Base-by-base conservation (phyloP, 2,888 invertebrate species). In the Stratiomys singularior region DNA sequence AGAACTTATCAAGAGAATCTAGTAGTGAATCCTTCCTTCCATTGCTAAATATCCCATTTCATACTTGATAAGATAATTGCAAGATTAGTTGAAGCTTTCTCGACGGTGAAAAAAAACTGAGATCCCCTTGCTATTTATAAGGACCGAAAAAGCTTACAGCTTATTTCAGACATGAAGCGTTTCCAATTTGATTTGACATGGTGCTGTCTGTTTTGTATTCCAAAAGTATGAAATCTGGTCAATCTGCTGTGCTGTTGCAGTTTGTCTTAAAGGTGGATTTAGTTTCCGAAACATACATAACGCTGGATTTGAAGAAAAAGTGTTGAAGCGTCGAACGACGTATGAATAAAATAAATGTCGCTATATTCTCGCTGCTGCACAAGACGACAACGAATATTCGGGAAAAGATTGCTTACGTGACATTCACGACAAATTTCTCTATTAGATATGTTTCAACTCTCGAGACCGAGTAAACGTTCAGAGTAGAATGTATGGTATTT, bases 401-500 rank as follows among this genome's bases (percentile, higher is more conserved):
- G 71, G 63, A 72, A 79, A 78, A 79, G 78, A 79, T 79, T 79
- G 79, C 79, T 79, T 79, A 79, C 79, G 79, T 79, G 79, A 79
- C 79, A 78, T 77, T 69, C 78, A 78, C 71, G 67, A 78, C 79
- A 77, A 79, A 79, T 79, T 79, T 78, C 79, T 79, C 67, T 52
- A 79, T 79, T 79, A 79, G 66, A 77, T 76, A 52, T 66, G 23
- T 72, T 46, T 69, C 44, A 56, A 72, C 27, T 30, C 37, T 37
- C 18, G 18, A 27, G 56, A 15, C 66, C 27, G 15, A 1, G 44
- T 37, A 66, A 66, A 21, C 21, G 69, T 69, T 69, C 69, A 69
- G 25, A 69, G 69, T 47, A n/a, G 69, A 47, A 18, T n/a, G n/a
- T n/a, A 56, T 58, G 3, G 18, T n/a, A 56, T 72, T 74, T 74